These are phyloP conservation scores for Amphimallon solstitiale DNA, from an alignment of 2,888 invertebrate genomes.

Conservation along the genomic window DNA sequence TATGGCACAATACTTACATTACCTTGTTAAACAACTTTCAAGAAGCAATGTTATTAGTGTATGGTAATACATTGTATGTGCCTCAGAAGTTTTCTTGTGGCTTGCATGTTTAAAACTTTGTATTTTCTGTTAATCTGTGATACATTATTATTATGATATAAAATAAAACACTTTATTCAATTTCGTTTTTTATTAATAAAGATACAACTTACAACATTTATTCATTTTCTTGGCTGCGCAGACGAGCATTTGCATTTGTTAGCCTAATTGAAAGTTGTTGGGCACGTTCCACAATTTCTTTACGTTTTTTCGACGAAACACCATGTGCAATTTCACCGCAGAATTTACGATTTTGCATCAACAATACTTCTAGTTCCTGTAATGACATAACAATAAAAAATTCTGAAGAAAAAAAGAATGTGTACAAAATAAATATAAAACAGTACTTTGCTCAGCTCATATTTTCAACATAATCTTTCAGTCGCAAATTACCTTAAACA, in stretches of 20 bases:
- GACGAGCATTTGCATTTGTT: slow-evolving; percentile 95
- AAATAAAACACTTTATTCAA: background rate
- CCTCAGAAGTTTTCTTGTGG: slow-evolving; percentile 54
- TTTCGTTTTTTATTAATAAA: slow-evolving; percentile 36
- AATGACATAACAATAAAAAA: slow-evolving; percentile 40
- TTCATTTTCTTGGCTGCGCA: slow-evolving; percentile 98
- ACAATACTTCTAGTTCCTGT: slow-evolving; percentile 93
- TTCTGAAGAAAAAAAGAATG: background rate
- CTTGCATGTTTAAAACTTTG: slow-evolving; percentile 31
- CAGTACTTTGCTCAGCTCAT: slow-evolving; percentile 46
- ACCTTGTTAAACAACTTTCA: slow-evolving; percentile 73
- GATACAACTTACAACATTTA: slow-evolving; percentile 66
- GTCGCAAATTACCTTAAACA: slow-evolving; percentile 63
- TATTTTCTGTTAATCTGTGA: background rate
- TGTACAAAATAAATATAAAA: background rate
- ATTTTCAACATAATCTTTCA: slow-evolving; percentile 58
- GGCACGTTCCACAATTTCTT: slow-evolving; percentile 95
- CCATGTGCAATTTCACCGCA: slow-evolving; percentile 98
- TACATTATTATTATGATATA: background rate
- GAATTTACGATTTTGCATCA: slow-evolving; percentile 99
- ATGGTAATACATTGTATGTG: slow-evolving; percentile 65
- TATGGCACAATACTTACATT: slow-evolving; percentile 76
- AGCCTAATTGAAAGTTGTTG: slow-evolving; percentile 95
- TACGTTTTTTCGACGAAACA: slow-evolving; percentile 97
- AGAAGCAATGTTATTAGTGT: slow-evolving; percentile 72